Base-by-base conservation (phyloP, 2,113 vertebrate species). In the Phyllopteryx taeniolatus region DNA sequence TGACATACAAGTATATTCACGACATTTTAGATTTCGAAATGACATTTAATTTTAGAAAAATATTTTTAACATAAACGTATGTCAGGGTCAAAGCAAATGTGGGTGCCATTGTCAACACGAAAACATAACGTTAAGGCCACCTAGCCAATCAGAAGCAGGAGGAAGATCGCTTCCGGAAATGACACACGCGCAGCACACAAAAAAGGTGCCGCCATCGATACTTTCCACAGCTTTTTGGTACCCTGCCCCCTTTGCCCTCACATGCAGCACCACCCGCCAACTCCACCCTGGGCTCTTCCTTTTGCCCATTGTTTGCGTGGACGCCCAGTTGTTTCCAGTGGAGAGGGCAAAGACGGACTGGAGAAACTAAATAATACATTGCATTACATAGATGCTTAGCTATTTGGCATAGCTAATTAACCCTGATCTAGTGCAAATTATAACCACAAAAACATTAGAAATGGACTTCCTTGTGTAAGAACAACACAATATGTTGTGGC, bases 301-400 rank as follows among this genome's bases (percentile, higher is more conserved):
- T 74, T 81, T 68, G 44, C 67, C 68, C 42, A 87, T 88, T 89
- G 84, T 91, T 85, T 84, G 73, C 56, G 54, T n/a, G 0, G 39
- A 67, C 81, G 70, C 79, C 67, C 77, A 76, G 85, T 89, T 89
- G 87, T 91, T 27, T 68, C 10, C 1, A 27, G 75, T 49, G 71
- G 66, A 83, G 67, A 72, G 65, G 66, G 78, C 8, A 86, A 68
- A 77, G 77, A 73, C 20, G 22, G 47, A 54, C 62, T 44, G 68
- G 59, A 54, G 67, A 53, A n/a, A 43, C 14, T 10, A 2, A 64
- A 64, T 6, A n/a, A 2, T 47, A 4, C 56, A 31, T 60, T 33
- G 13, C 27, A 60, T 35, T 33, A 60, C 13, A 35, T 15, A 33
- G 13, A 33, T 35, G 57, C 56, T 27, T 31, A 27, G 56, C 53